These are phyloP conservation scores for Melanerpes formicivorus DNA, from an alignment of 2,113 vertebrate species.

Conservation along the genomic window DNA sequence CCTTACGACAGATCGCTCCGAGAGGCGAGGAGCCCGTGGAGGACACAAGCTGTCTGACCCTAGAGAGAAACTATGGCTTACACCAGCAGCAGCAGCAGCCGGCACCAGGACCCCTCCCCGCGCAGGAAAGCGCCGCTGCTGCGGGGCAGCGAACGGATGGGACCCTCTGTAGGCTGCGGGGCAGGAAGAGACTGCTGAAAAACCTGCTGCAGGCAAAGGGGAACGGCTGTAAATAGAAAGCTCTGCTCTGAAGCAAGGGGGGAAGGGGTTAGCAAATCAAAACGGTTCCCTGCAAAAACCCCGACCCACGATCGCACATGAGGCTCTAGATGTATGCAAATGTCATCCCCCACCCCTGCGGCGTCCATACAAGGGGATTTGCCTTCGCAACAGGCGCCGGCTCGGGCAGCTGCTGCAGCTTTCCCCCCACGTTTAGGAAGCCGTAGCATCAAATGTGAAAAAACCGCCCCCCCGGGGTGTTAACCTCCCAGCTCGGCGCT, in stretches of 20 bases:
- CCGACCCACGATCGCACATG: background rate
- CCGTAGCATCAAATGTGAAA: background rate
- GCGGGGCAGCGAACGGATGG: background rate
- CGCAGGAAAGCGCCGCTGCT: background rate
- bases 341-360: slow-evolving; percentile 51
- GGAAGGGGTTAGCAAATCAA: background rate
- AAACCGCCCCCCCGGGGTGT: background rate
- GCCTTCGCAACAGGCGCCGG: slow-evolving; percentile 22
- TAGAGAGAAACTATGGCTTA: background rate
- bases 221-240: slow-evolving; percentile 58
- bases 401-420: slow-evolving; percentile 27
- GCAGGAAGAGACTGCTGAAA: background rate
- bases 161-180: background rate
- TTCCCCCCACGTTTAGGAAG: background rate
- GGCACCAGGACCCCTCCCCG: background rate
- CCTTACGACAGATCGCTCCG: slow-evolving; percentile 96
- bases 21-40: slow-evolving; percentile 93
- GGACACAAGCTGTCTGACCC: slow-evolving; percentile 79
- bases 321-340: slow-evolving; percentile 38
- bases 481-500: background rate
- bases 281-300: background rate
- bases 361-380: slow-evolving; percentile 5
- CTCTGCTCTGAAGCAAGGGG: background rate
- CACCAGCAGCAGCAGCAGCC: background rate
- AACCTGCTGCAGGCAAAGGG: background rate